phyloP scores from a whole-genome alignment of 2,113 vertebrate genomes.

The Laticauda laticaudata region DNA sequence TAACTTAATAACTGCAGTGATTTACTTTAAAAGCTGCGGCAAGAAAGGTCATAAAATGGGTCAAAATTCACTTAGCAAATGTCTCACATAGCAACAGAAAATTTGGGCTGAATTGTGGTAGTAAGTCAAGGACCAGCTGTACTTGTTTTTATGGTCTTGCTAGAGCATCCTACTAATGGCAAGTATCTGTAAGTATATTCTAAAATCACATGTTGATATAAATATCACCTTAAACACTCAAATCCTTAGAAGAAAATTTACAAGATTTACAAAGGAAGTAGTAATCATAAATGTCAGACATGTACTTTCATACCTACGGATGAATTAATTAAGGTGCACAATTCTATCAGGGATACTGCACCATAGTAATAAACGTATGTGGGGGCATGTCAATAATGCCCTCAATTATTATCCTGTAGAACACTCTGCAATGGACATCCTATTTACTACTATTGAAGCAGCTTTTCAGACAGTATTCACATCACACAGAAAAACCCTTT shows the following conservation, averaged over 20 bases:
- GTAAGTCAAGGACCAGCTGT: neutral
- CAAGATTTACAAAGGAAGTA: neutral
- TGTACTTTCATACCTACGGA: conserved; percentile 16
- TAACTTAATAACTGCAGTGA: too few relatives aligned
- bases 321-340: conserved; percentile 43
- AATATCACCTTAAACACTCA: conserved; percentile 51
- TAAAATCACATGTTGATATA: conserved; percentile 43
- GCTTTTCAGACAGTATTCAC: neutral
- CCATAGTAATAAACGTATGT: conserved; percentile 49
- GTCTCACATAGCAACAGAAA: neutral
- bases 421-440: neutral
- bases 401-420: conserved; percentile 11
- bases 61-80: neutral
- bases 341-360: neutral
- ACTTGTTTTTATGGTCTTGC: neutral
- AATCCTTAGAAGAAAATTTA: conserved; percentile 37
- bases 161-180: conserved; percentile 26
- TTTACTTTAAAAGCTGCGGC: too few relatives aligned
- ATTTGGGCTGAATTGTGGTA: neutral
- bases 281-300: conserved; percentile 5
- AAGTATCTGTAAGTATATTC: conserved; percentile 1
- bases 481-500: neutral
- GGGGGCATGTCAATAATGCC: conserved; percentile 16
- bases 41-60: too few relatives aligned
- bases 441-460: conserved; percentile 15